Percentiles rank a stretch among this genome's conserved stretches.
Evolutionary conservation across 2,888 invertebrate genomes (phyloP).

Genomic region (Sarcophaga carnaria): DNA sequence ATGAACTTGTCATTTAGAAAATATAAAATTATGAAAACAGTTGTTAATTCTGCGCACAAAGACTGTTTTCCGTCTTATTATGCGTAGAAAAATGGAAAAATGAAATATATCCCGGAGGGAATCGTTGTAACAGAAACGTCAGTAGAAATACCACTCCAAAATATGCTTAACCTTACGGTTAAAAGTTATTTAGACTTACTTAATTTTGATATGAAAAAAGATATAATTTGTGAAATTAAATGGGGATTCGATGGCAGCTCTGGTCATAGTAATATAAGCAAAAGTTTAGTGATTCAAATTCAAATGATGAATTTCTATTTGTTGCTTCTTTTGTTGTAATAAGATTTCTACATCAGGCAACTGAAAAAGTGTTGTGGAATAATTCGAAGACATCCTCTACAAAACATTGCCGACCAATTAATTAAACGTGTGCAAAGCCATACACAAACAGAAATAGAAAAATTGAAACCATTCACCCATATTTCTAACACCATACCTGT

Average conservation of each 20-base stretch:
- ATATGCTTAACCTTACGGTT: no score
- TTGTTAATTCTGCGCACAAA: not conserved
- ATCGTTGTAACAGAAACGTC: no score
- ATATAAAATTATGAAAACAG: not conserved
- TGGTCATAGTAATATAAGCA: constrained; percentile 5
- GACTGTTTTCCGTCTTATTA: no score
- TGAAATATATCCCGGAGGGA: no score
- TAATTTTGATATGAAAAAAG: not conserved
- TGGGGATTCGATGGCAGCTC: no score
- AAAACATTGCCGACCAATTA: constrained; percentile 9
- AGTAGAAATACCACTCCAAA: no score
- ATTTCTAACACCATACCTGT: not conserved
- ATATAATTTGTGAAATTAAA: no score
- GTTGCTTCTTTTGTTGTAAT: constrained; percentile 34
- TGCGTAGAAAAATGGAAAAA: no score
- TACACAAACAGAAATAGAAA: not conserved
- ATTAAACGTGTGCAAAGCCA: not conserved
- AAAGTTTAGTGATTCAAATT: constrained; percentile 9
- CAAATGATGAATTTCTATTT: constrained; percentile 40
- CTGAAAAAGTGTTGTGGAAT: constrained; percentile 32
- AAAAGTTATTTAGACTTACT: no score
- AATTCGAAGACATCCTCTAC: constrained; percentile 45
- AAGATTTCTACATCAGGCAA: constrained; percentile 10
- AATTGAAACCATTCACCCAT: constrained; percentile 12
- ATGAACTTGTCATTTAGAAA: constrained; percentile 10